Percentiles rank a stretch among this genome's conserved stretches.
phyloP scores from a whole-genome alignment of 1,140 invertebrate genomes.

The Drosophila dunni region DNA sequence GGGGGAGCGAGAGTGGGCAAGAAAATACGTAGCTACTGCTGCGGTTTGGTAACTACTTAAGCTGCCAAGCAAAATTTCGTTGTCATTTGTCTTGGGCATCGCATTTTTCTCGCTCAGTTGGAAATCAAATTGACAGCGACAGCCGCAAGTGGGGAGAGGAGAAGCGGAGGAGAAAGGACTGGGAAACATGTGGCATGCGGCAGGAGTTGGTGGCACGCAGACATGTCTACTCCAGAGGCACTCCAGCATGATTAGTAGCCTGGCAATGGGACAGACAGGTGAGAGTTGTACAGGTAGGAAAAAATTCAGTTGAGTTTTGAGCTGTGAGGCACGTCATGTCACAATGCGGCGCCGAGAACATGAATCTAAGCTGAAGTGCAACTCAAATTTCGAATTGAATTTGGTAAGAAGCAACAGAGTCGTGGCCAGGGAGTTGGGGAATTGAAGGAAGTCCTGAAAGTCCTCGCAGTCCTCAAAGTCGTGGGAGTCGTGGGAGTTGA shows the following conservation, averaged over 20 bases:
- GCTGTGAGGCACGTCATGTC: conserved; percentile 34
- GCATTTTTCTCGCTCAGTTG: conserved; percentile 31
- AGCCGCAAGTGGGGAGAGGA: conserved; percentile 60
- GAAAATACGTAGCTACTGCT: not conserved
- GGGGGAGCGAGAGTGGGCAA: not conserved
- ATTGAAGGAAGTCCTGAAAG: not conserved
- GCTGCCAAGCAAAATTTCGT: conserved; percentile 57
- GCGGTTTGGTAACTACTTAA: conserved; percentile 65
- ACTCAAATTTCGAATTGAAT: conserved; percentile 4
- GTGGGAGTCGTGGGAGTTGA: not conserved
- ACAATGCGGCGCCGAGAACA: conserved; percentile 37
- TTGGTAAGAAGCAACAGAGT: not conserved
- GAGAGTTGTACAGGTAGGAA: not conserved
- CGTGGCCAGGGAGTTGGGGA: not conserved
- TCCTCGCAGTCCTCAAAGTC: too few relatives aligned
- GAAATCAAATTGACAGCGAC: conserved; percentile 76
- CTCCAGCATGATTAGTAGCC: conserved; percentile 58
- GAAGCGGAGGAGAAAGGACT: not conserved
- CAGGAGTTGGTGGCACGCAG: conserved; percentile 10
- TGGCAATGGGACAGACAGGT: conserved; percentile 7
- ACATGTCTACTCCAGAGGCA: conserved; percentile 51
- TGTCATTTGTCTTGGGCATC: conserved; percentile 51
- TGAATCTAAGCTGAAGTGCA: conserved; percentile 51
- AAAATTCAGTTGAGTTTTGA: conserved; percentile 36
- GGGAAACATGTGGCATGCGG: conserved; percentile 1